Percentiles rank a stretch among this genome's conserved stretches.
Evolutionary conservation across 2,797 vertebrate genomes (phyloP).

Genomic region (Alca torda): DNA sequence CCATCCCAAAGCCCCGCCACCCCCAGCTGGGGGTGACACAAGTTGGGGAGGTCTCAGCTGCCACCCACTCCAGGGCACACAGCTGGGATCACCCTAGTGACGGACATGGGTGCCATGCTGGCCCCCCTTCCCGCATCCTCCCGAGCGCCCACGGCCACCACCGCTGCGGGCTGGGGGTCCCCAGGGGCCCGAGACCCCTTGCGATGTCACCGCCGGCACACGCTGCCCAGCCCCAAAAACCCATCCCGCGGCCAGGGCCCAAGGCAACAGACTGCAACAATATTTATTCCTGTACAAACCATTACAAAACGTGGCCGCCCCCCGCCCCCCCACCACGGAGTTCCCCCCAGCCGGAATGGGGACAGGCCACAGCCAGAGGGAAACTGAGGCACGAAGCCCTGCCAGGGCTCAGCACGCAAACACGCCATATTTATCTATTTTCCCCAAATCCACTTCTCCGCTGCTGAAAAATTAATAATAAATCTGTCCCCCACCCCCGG

Average conservation of each 20-base stretch:
- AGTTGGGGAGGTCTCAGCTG: background rate
- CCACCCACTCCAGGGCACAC: background rate
- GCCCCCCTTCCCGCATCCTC: background rate
- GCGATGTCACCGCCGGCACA: rapidly evolving
- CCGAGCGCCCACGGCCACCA: background rate
- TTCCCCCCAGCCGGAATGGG: background rate
- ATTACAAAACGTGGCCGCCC: constrained; percentile 9
- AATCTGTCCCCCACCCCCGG: background rate
- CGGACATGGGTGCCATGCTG: background rate
- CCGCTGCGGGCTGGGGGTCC: rapidly evolving
- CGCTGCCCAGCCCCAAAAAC: background rate
- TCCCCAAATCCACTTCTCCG: background rate
- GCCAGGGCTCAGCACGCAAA: background rate
- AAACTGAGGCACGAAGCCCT: background rate
- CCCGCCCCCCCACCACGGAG: rapidly evolving
- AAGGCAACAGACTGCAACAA: constrained; percentile 43
- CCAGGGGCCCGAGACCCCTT: rapidly evolving
- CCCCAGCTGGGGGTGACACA: background rate
- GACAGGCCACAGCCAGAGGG: background rate
- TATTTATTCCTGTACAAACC: constrained; percentile 65
- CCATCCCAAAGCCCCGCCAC: rapidly evolving
- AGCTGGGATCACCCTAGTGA: constrained; percentile 46
- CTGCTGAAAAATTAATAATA: background rate
- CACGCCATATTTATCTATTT: rapidly evolving
- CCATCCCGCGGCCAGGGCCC: background rate